Conservation (phyloP, 1,140 invertebrate genomes). For the Lamellibrachia luymesi region DNA sequence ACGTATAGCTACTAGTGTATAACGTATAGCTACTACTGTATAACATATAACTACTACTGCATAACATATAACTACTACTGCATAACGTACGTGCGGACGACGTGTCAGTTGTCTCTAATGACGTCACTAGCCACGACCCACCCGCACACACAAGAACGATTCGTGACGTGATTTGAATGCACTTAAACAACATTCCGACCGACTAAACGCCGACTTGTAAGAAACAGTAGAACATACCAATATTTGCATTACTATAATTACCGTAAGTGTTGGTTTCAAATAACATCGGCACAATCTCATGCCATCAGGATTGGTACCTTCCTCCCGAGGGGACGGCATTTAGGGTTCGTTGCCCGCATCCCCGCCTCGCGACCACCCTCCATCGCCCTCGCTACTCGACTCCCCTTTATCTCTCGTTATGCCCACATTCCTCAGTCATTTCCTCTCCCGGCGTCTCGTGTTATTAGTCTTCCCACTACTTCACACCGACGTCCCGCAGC, state of each 20-base stretch:
- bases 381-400: not conserved
- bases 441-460: not conserved
- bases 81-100: not conserved
- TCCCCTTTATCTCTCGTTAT: not conserved
- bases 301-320: not conserved
- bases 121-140: not conserved
- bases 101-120: not conserved
- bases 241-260: slow-evolving; percentile 6
- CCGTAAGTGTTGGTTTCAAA: not conserved
- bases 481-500: not conserved
- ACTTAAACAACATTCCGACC: not conserved
- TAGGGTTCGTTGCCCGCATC: not conserved
- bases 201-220: not conserved
- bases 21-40: too few relatives aligned
- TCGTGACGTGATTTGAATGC: not conserved
- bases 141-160: not conserved
- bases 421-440: not conserved
- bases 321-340: not conserved
- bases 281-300: not conserved
- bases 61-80: not conserved
- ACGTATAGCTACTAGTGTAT: too few relatives aligned
- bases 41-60: too few relatives aligned
- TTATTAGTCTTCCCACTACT: not conserved
- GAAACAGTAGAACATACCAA: not conserved
- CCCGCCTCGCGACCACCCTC: not conserved